Conservation (phyloP, 2,113 vertebrate genomes). For the Datnioides undecimradiatus region DNA sequence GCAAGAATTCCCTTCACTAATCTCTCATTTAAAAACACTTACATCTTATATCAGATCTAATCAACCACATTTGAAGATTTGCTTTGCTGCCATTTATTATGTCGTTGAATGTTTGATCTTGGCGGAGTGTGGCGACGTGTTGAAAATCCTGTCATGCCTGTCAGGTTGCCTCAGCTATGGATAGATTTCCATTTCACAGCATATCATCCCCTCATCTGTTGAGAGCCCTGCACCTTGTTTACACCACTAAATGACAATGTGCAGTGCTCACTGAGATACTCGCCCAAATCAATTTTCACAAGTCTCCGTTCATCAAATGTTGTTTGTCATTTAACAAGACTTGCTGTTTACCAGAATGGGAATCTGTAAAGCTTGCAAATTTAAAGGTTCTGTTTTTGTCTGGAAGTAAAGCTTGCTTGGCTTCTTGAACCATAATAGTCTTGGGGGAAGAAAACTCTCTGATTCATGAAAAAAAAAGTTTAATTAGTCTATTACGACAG, state of each 20-base stretch:
- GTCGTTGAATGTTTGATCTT: slow-evolving; percentile 43
- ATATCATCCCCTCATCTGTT: slow-evolving; percentile 60
- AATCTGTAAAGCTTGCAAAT: slow-evolving; percentile 16
- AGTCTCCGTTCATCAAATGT: slow-evolving; percentile 47
- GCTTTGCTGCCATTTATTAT: slow-evolving; percentile 40
- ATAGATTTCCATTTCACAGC: slow-evolving; percentile 71
- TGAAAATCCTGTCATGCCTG: slow-evolving; percentile 50
- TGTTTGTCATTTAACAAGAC: slow-evolving; percentile 46
- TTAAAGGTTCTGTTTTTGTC: slow-evolving; percentile 6
- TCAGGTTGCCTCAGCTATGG: slow-evolving; percentile 57
- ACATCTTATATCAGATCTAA: slow-evolving; percentile 35
- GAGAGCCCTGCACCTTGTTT: slow-evolving; percentile 61
- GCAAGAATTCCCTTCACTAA: slow-evolving; percentile 24
- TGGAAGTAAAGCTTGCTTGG: neutral
- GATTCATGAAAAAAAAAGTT: neutral
- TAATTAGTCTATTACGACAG: neutral
- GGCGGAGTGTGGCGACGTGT: slow-evolving; percentile 33
- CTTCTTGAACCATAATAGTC: slow-evolving; percentile 7
- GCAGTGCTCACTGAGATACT: slow-evolving; percentile 46
- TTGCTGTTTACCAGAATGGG: slow-evolving; percentile 10
- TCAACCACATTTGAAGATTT: slow-evolving; percentile 39
- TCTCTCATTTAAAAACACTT: slow-evolving; percentile 39
- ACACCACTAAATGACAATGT: slow-evolving; percentile 57
- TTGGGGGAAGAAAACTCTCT: neutral
- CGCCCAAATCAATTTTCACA: slow-evolving; percentile 62